Evolutionary conservation across 2,888 invertebrate species (phyloP).

Genomic region (Galeruca laticollis): DNA sequence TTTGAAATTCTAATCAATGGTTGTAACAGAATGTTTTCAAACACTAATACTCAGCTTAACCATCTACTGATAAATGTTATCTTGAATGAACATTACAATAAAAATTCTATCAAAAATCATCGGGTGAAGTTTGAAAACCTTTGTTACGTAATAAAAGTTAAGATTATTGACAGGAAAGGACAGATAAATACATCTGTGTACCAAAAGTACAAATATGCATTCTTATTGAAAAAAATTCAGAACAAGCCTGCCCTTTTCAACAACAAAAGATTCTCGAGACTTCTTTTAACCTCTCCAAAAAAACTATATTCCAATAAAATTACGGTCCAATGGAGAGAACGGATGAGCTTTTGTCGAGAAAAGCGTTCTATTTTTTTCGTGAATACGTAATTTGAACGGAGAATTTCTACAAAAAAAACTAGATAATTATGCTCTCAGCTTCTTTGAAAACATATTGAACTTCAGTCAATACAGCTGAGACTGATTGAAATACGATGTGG

Average conservation of each 20-base stretch:
- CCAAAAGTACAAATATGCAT: too few species aligned
- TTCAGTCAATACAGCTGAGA: not conserved
- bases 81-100: too few species aligned
- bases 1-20: too few species aligned
- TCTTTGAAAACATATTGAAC: not conserved
- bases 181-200: too few species aligned
- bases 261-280: conserved; percentile 11
- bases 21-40: too few species aligned
- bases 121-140: too few species aligned
- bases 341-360: conserved; percentile 12
- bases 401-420: not conserved
- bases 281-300: not conserved
- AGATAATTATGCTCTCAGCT: not conserved
- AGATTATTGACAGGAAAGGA: too few species aligned
- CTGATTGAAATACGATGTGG: not conserved
- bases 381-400: not conserved
- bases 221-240: not conserved
- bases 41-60: too few species aligned
- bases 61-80: too few species aligned
- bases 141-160: too few species aligned
- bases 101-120: too few species aligned
- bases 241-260: not conserved
- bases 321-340: not conserved
- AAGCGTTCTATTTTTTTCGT: not conserved
- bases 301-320: conserved; percentile 10